phyloP scores from a whole-genome alignment of 2,888 invertebrate genomes.

The Eupithecia subfuscata region DNA sequence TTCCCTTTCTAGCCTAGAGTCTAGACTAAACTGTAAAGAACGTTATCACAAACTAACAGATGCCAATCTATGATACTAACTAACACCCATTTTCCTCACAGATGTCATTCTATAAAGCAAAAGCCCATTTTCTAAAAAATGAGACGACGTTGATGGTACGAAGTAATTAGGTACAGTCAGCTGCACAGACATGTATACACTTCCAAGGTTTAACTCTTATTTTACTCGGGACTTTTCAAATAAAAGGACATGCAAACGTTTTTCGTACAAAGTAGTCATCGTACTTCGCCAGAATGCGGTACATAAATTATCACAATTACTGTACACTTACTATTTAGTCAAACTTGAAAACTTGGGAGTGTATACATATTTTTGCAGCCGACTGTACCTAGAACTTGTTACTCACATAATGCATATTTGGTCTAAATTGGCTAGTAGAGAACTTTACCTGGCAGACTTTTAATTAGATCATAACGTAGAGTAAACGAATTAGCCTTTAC shows the following conservation, averaged over 20 bases:
- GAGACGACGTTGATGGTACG: background rate
- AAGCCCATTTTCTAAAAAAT: background rate
- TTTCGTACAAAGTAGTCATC: no score
- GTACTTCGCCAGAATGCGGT: no score
- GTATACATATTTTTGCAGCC: no score
- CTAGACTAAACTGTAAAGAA: background rate
- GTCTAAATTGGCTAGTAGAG: background rate
- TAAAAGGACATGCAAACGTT: no score
- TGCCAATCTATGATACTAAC: background rate
- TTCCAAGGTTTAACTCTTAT: no score
- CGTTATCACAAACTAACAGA: background rate
- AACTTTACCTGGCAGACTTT: background rate
- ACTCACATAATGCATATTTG: background rate
- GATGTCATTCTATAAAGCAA: background rate
- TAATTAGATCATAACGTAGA: background rate
- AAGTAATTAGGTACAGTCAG: background rate
- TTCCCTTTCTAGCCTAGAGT: constrained; percentile 10
- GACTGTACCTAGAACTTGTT: background rate
- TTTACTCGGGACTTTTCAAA: no score
- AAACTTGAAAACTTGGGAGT: no score
- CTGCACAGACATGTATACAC: no score
- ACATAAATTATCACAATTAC: no score
- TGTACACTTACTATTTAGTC: no score
- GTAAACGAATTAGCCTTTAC: background rate
- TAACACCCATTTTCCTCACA: background rate